These are phyloP conservation scores for Paragorgia papillata DNA, from an alignment of 92 coral and sea anemone genomes.

Conservation along the genomic window DNA sequence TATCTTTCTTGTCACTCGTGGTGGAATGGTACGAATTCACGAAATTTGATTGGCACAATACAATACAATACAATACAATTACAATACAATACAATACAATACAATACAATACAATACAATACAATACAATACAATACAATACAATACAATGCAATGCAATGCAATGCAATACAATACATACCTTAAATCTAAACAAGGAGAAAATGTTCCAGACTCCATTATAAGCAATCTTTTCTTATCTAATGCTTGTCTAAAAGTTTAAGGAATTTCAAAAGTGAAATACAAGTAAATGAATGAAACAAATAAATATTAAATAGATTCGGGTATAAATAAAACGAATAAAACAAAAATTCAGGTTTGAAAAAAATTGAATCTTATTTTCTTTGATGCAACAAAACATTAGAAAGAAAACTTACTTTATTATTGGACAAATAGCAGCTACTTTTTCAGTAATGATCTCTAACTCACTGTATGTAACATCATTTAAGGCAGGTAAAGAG, in stretches of 20 bases:
- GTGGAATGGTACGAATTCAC: too few species aligned
- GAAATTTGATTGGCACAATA: too few species aligned
- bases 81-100: too few species aligned
- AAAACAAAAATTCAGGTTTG: too few species aligned
- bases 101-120: too few species aligned
- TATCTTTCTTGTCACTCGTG: too few species aligned
- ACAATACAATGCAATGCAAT: too few species aligned
- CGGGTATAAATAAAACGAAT: not conserved
- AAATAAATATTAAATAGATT: not conserved
- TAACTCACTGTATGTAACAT: constrained; percentile 93
- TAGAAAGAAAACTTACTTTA: constrained; percentile 72
- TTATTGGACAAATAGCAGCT: constrained; percentile 78
- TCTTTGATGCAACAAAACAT: too few species aligned
- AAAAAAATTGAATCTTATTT: too few species aligned
- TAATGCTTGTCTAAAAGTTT: constrained; percentile 66
- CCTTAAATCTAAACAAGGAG: constrained; percentile 95
- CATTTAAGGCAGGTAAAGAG: constrained; percentile 94
- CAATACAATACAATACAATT: too few species aligned
- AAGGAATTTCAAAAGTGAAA: not conserved
- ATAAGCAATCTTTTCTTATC: constrained; percentile 64
- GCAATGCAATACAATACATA: constrained; percentile 17
- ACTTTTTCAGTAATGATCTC: constrained; percentile 72
- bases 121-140: too few species aligned
- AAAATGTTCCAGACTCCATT: constrained; percentile 93
- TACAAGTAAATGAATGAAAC: not conserved